Base-by-base conservation (phyloP, 2,888 invertebrate genomes). In the Cacoxenus indagator region DNA sequence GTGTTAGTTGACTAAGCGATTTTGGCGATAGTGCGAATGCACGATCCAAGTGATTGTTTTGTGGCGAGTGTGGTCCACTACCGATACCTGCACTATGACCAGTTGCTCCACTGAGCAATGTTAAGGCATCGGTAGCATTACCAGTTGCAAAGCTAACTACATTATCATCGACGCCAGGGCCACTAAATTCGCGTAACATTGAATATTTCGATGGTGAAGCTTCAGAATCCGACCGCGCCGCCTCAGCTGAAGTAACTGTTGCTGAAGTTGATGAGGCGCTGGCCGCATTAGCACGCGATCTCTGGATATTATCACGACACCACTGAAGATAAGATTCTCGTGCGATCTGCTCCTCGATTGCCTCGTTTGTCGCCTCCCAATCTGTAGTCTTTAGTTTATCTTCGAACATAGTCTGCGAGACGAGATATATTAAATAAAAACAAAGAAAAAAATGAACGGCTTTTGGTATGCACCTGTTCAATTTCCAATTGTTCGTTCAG, bases 351-450 rank as follows among this genome's bases (percentile, higher is more conserved):
- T 96, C 95, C 83, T 95, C 94, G 67, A 96, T 93, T n/a, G 94
- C 94, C 86, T 96, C 95, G 85, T 95, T 95, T 0, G 96, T 96
- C 8, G 96, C 94, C 87, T 96, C 96, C 95, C 95, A 96, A 87
- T 96, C 96, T 5, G 96, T 95, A 71, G 95, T 95, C 80, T 93
- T 91, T 59, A 96, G 87, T 86, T 96, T 96, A 86, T 96, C 96
- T 87, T 96, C 94, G 78, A 96, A 90, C 96, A 96, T 96, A 1
- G 95, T 93, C 92, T 94, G 74, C 1, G 82, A 74, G 17, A 48
- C 27, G 8, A 2, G 24, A 1, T 11, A 11, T 11, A 55, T 14
- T 14, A 5, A 14, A 26, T 55, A 14, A 5, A 26, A 26, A 14
- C 4, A n/a, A 24, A 64, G 17, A 9, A 57, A 14, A 22, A 17